Evolutionary conservation across 2,888 invertebrate species (phyloP).

Genomic region (Encarsia formosa): DNA sequence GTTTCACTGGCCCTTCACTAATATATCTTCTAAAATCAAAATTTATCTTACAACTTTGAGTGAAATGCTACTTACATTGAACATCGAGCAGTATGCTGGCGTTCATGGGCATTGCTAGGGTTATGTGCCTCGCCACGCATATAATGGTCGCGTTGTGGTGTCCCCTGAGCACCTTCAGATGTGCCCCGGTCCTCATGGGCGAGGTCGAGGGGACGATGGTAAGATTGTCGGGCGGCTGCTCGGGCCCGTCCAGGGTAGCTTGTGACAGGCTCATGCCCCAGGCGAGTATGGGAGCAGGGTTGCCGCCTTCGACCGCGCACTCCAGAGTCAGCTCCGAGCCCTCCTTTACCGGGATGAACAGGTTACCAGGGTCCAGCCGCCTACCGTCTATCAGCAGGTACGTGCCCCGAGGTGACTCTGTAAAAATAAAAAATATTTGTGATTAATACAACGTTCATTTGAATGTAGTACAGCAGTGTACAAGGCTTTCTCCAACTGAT

Average conservation of each 20-base stretch:
- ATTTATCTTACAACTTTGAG: too few species aligned
- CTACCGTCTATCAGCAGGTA: slow-evolving; percentile 83
- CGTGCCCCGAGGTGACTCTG: slow-evolving; percentile 80
- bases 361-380: slow-evolving; percentile 79
- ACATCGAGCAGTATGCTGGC: slow-evolving; percentile 62
- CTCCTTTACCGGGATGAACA: slow-evolving; percentile 83
- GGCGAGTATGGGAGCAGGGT: slow-evolving; percentile 64
- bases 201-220: slow-evolving; percentile 43
- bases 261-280: slow-evolving; percentile 62
- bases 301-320: slow-evolving; percentile 82
- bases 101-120: slow-evolving; percentile 57
- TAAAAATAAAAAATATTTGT: too few species aligned
- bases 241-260: slow-evolving; percentile 47
- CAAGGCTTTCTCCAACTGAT: too few species aligned
- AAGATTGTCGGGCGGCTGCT: slow-evolving; percentile 47
- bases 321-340: slow-evolving; percentile 77
- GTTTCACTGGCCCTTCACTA: too few species aligned
- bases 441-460: too few species aligned
- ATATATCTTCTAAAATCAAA: too few species aligned
- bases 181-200: slow-evolving; percentile 58
- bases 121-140: slow-evolving; percentile 73
- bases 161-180: slow-evolving; percentile 72
- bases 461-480: too few species aligned
- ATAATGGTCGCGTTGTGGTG: slow-evolving; percentile 83
- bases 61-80: slow-evolving; percentile 65